Conservation (phyloP, 2,888 invertebrate species). For the Dasysyrphus albostriatus region DNA sequence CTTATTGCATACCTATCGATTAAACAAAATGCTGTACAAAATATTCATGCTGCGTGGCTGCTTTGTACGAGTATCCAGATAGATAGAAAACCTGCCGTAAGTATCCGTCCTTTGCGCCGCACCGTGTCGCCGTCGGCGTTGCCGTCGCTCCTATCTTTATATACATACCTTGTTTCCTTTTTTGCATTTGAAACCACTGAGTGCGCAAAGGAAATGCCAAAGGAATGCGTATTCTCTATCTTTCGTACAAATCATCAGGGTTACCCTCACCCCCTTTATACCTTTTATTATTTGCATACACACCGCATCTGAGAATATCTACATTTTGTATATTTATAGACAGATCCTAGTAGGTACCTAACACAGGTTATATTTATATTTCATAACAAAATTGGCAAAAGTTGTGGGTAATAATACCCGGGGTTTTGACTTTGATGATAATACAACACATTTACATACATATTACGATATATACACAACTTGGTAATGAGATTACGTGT, state of each 20-base stretch:
- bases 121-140: neutral
- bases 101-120: conserved; percentile 7
- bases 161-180: neutral
- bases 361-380: conserved; percentile 7
- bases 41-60: conserved; percentile 52
- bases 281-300: conserved; percentile 8
- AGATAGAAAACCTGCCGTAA: neutral
- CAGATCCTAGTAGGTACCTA: neutral
- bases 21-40: conserved; percentile 63
- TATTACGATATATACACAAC: neutral
- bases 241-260: conserved; percentile 26
- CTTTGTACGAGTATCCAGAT: conserved; percentile 27
- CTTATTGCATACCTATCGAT: conserved; percentile 72
- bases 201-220: conserved; percentile 67
- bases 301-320: conserved; percentile 5
- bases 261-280: conserved; percentile 10
- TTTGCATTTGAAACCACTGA: conserved; percentile 53
- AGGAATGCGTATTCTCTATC: conserved; percentile 59
- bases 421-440: neutral
- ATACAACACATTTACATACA: neutral
- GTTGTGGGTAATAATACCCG: neutral
- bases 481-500: neutral
- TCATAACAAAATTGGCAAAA: conserved; percentile 5
- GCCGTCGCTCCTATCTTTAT: too few species aligned
- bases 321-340: conserved; percentile 5